Evolutionary conservation across 2,113 vertebrate genomes (phyloP).

Genomic region (Pelvicachromis taeniatus): DNA sequence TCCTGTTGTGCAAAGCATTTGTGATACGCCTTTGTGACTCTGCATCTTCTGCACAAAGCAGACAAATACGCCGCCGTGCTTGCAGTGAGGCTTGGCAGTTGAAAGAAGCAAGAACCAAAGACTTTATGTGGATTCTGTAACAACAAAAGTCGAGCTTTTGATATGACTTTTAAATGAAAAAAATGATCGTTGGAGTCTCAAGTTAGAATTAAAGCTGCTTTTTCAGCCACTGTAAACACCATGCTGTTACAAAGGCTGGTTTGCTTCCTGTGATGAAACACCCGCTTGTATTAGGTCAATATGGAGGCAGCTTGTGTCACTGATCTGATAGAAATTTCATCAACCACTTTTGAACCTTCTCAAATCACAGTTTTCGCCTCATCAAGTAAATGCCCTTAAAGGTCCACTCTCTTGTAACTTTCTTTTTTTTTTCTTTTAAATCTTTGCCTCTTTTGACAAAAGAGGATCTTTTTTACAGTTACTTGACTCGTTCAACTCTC

Average conservation of each 20-base stretch:
- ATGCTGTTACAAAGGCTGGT: not conserved
- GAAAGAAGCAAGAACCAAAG: not conserved
- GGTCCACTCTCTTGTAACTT: not conserved
- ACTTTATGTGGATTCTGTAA: not conserved
- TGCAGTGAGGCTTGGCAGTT: not conserved
- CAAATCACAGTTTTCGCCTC: not conserved
- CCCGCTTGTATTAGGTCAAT: not conserved
- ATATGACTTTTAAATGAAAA: not conserved
- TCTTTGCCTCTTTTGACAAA: not conserved
- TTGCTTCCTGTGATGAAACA: not conserved
- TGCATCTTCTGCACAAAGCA: not conserved
- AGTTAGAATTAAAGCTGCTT: not conserved
- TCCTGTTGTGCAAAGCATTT: not conserved
- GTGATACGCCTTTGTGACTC: not conserved
- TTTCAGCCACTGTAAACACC: not conserved
- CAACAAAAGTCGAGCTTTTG: not conserved
- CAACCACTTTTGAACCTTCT: not conserved
- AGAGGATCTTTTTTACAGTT: not conserved
- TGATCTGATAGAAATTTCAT: not conserved
- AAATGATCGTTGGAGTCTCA: not conserved
- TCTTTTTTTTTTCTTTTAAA: not conserved
- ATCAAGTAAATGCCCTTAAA: not conserved
- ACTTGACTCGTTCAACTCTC: not conserved
- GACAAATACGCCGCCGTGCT: rapidly evolving
- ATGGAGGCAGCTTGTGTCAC: not conserved